Evolutionary conservation across 2,797 vertebrate species (phyloP), one percentile per base, ranked within the genome.

Genomic region (Epinephelus malabaricus): DNA sequence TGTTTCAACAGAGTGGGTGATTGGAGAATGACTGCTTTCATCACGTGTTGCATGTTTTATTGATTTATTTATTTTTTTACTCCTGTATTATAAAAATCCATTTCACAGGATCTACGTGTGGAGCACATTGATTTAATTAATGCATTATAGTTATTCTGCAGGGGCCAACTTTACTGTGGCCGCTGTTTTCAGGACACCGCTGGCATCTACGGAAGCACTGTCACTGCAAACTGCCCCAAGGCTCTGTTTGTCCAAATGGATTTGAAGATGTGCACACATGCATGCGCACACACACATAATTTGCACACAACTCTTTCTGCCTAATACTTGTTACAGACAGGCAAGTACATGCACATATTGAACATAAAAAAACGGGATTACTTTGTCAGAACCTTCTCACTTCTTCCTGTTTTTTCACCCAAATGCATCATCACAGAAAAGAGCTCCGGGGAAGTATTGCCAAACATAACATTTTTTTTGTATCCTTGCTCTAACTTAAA

Each of bases 361-460:
- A 69, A 66, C 66, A 70, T 65, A 69, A 63, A 60, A 60, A 69
- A 75, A 66, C 2, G 34, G 60, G 40, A 75, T 43, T 77, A 76
- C 45, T 81, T 74, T 81, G 70, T 73, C 69, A 65, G 58, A 76
- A 43, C n/a, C 64, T 30, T 76, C 50, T 30, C 30, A 64, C 61
- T 76, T 82, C 67, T 64, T 66, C 51, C 13, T 63, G 66, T 77
- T 82, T 78, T 72, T 76, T 71, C 63, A 67, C 53, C 63, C 58
- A 70, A 74, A 88, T 64, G 79, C 86, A 86, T 77, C 73, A 90
- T 81, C 82, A 82, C 51, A 77, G 56, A 81, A 81, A 78, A 76
- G 71, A 66, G 87, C 88, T 87, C 51, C n/a, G 46, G 71, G 82
- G 68, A 23, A 86, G 74, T 78, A 75, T 71, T 82, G 64, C 63